These are phyloP conservation scores for Perdita meconis DNA, from an alignment of 2,888 invertebrate genomes.

Conservation along the genomic window DNA sequence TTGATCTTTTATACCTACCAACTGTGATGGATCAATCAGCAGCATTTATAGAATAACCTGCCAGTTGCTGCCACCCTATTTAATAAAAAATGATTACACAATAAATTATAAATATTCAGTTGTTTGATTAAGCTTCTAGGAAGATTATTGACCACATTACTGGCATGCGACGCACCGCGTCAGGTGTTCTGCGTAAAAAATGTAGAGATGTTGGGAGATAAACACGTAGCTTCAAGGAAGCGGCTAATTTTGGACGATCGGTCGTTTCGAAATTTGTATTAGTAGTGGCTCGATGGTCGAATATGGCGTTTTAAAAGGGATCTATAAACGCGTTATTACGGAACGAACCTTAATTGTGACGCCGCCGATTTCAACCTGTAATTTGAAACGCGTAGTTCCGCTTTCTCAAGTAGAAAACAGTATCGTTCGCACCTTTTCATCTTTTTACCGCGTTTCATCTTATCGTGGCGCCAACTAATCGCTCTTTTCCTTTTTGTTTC, in stretches of 20 bases:
- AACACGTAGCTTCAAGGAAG: slow-evolving; percentile 43
- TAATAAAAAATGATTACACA: too few species aligned
- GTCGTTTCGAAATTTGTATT: slow-evolving; percentile 33
- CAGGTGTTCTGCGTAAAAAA: slow-evolving; percentile 46
- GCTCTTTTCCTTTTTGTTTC: slow-evolving; percentile 54
- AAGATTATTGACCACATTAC: background rate
- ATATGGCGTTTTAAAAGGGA: background rate
- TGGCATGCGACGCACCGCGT: slow-evolving; percentile 31
- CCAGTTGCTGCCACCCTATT: too few species aligned
- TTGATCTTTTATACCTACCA: too few species aligned
- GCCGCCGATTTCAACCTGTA: slow-evolving; percentile 23
- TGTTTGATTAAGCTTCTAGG: slow-evolving; percentile 9
- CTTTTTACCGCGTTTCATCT: background rate
- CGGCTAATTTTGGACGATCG: slow-evolving; percentile 47
- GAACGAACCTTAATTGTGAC: background rate
- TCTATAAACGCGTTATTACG: background rate
- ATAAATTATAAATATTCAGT: too few species aligned
- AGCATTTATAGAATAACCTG: too few species aligned
- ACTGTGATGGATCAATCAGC: too few species aligned
- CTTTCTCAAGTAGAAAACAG: background rate
- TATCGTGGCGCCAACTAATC: slow-evolving; percentile 10
- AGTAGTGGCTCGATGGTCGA: background rate
- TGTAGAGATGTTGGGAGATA: background rate
- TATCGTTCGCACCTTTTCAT: slow-evolving; percentile 17
- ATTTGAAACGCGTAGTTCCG: slow-evolving; percentile 31